Evolutionary conservation across 2,113 vertebrate species (phyloP), one percentile per base, ranked within the genome.

Genomic region (Harpagus bidentatus): DNA sequence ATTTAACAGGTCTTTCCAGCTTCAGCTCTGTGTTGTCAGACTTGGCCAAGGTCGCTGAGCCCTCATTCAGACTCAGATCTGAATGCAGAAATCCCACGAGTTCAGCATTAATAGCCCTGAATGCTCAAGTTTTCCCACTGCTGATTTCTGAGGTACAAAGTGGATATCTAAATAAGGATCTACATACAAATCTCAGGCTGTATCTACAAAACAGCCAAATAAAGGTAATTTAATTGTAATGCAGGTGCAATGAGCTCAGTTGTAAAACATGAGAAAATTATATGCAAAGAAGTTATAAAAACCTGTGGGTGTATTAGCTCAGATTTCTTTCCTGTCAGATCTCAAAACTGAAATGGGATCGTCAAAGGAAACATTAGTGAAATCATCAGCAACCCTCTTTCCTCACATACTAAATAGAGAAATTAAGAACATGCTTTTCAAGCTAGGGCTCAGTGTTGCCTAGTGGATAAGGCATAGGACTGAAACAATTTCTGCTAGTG

Each of bases 1-100:
- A 62, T 53, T 81, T 45, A 83, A 66, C 9, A 21, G 3, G 4
- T 67, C 55, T 63, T 83, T 63, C 23, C 72, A 96, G 34, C 50
- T 80, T 86, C 69, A 66, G 15, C 25, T 86, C 38, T 67, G 23
- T 62, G 42, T 34, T 91, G 34, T 34, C 40, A 72, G 52, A 83
- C 34, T 58, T 66, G 72, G 59, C 31, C 2, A 1, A 82, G 21
- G 32, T 52, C 9, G 1, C 34, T 13, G 40, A 81, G 26, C 7
- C 42, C 65, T 82, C 59, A 66, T 38, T 90, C 82, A 81, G 48
- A 73, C 52, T 66, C 10, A 2, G 25, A 69, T 58, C n/a, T 78
- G 42, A 95, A 83, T 42, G 42, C 23, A 95, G 65, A 91, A 93
- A 63, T 80, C 23, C 56, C 34, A 58, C 11, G 52, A 66, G 52